Evolutionary conservation across 64 coral and sea anemone species (phyloP), one percentile per base, ranked within the genome.

Genomic region (Actinia tenebrosa): DNA sequence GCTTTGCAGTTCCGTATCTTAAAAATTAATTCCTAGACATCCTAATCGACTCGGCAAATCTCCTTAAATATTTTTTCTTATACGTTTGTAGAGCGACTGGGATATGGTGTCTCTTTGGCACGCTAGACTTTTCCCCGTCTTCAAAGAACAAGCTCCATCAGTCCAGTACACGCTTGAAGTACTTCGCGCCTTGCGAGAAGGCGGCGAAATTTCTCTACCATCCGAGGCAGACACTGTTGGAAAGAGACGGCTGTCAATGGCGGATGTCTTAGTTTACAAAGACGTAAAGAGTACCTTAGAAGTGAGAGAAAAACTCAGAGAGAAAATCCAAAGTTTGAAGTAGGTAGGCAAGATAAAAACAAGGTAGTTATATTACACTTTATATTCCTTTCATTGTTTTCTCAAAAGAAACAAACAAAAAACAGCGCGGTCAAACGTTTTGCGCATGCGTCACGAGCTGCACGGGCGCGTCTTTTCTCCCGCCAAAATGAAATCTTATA

Each of bases 61-160:
- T 37, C 30, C 30, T 37, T 37, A 37, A 37, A 37, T 37, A 37
- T 53, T 18, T 71, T 15, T 79, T 61, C 59, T 5, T 58, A 44
- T 44, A 3, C 60, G 83, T 63, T 85, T 78, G 22, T 44, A 96
- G 94, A 78, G 71, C 61, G 43, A 86, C 16, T 89, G 86, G 82
- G 89, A 88, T 62, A 59, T 89, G 50, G 94, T 96, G 3, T 95
- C 88, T 53, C 16, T 99, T 45, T 99, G 97, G 97, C 91, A 95
- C 59, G 91, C 94, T 3, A 89, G 92, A 83, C 83, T 99, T 19
- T 99, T 99, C 61, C 93, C 90, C 6, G 86, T 86, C 52, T 99
- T 99, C 83, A 52, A 80, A 50, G 91, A 56, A 71, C 86, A 86
- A 53, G 61, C 50, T 46, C 69, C 84, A 10, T 99, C 97, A 30